Evolutionary conservation across 2,888 invertebrate genomes (phyloP).

Genomic region (Andrena bucephala): DNA sequence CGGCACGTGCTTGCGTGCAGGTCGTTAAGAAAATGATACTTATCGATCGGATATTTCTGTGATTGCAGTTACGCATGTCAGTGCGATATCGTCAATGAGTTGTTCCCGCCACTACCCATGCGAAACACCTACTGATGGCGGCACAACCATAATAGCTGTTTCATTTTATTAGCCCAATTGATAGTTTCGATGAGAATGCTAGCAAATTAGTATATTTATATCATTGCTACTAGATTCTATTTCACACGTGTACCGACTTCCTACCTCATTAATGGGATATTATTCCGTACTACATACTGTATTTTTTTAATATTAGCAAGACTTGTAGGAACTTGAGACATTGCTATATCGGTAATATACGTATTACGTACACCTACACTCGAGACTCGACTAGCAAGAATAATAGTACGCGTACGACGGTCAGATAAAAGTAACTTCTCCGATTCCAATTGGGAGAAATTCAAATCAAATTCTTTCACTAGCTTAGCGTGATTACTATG

Average conservation of each 20-base stretch:
- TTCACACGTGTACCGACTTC: constrained; percentile 17
- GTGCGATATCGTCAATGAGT: constrained; percentile 96
- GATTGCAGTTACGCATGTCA: constrained; percentile 96
- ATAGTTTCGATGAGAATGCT: constrained; percentile 49
- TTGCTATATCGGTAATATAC: neutral
- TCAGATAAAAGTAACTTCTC: constrained; percentile 13
- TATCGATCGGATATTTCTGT: constrained; percentile 85
- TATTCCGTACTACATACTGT: constrained; percentile 5
- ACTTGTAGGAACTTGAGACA: neutral
- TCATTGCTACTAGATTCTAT: constrained; percentile 46
- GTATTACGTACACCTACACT: neutral
- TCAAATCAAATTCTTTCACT: constrained; percentile 11
- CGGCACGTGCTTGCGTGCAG: neutral
- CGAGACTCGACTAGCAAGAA: neutral
- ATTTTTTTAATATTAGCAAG: neutral
- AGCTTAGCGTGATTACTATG: constrained; percentile 37
- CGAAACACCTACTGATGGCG: constrained; percentile 77
- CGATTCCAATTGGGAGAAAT: constrained; percentile 30
- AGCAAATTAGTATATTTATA: constrained; percentile 30
- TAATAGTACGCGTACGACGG: constrained; percentile 3
- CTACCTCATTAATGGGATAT: constrained; percentile 29
- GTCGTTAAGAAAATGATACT: constrained; percentile 11
- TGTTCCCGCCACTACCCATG: constrained; percentile 90
- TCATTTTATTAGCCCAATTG: constrained; percentile 53
- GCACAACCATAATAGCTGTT: constrained; percentile 77